Percentiles rank a stretch among this genome's conserved stretches.
Conservation (phyloP, 1,140 invertebrate species). For the Lasioglossum baleicum region DNA sequence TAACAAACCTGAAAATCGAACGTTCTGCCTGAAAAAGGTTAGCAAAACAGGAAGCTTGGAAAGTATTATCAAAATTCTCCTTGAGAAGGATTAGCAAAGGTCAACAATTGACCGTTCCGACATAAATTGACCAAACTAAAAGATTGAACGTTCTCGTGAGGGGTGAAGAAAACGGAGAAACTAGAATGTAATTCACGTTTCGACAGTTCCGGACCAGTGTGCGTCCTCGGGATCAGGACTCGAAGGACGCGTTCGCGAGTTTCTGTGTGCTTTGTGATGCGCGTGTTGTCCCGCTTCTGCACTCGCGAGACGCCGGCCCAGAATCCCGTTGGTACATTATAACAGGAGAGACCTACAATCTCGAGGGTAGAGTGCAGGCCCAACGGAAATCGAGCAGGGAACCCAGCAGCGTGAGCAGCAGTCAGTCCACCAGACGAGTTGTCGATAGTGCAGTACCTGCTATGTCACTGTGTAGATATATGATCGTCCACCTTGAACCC, state of each 20-base stretch:
- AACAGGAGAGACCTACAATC: constrained; percentile 25
- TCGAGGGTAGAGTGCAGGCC: constrained; percentile 45
- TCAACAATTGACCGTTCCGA: too few relatives aligned
- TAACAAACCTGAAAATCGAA: too few relatives aligned
- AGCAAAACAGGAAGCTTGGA: too few relatives aligned
- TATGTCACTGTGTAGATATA: constrained; percentile 70
- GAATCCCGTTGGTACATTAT: not conserved
- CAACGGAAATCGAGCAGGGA: constrained; percentile 68
- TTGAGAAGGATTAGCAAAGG: too few relatives aligned
- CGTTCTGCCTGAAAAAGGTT: too few relatives aligned
- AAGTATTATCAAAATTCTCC: too few relatives aligned
- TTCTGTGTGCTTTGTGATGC: not conserved
- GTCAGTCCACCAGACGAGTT: constrained; percentile 81
- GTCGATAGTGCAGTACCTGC: constrained; percentile 74
- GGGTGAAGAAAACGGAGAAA: too few relatives aligned
- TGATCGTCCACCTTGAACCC: constrained; percentile 39
- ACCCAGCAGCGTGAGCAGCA: constrained; percentile 77
- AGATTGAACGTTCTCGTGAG: too few relatives aligned
- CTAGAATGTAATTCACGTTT: too few relatives aligned
- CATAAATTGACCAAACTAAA: too few relatives aligned
- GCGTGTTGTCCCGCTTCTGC: not conserved
- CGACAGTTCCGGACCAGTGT: too few relatives aligned
- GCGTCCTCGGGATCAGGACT: not conserved
- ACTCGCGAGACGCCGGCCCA: not conserved
- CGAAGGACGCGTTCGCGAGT: not conserved